Base-by-base conservation (phyloP, 2,797 vertebrate species). In the Schizothorax lantsangensis region DNA sequence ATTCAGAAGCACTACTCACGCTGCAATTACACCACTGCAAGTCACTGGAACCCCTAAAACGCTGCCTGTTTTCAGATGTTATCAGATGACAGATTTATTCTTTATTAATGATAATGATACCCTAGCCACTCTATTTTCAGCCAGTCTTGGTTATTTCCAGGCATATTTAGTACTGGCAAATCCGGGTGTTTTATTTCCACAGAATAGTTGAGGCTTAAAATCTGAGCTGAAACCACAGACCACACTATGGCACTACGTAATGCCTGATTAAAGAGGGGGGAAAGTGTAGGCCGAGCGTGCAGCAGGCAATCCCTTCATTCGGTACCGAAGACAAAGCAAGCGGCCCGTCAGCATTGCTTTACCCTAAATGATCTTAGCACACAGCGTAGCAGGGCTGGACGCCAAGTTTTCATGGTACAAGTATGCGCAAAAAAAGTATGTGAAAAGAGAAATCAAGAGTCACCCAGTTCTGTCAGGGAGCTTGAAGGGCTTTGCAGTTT, bases 31-130 rank as follows among this genome's bases (percentile, higher is more conserved):
- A 36, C 75, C 74, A 30, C 54, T 83, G 73, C 52, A 88, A 85
- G 66, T 84, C 80, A 86, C 78, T 89, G 84, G 14, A 90, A 86
- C 84, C 90, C 92, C 91, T 92, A 91, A 93, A 94, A 88, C 88
- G 87, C 90, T 91, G 88, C 87, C 91, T 93, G 45, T 79, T 93
- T 92, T 94, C 89, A 75, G 40, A 92, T 88, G 86, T 90, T 92
- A 93, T 92, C 92, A 90, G 92, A 93, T 88, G 92, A 94, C 93
- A 94, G 95, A 94, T 94, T 90, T 94, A 95, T 93, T 92, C 94
- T 91, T 91, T 92, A 94, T 95, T 95, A 95, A 95, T 95, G 95
- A 93, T 95, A 95, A 96, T 95, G 93, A 94, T 95, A 95, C 93
- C 94, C 93, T 94, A 92, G 88, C 74, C 68, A 74, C 90, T 93